phyloP scores from a whole-genome alignment of 1,140 invertebrate species.

The Drosophila nebulosa region DNA sequence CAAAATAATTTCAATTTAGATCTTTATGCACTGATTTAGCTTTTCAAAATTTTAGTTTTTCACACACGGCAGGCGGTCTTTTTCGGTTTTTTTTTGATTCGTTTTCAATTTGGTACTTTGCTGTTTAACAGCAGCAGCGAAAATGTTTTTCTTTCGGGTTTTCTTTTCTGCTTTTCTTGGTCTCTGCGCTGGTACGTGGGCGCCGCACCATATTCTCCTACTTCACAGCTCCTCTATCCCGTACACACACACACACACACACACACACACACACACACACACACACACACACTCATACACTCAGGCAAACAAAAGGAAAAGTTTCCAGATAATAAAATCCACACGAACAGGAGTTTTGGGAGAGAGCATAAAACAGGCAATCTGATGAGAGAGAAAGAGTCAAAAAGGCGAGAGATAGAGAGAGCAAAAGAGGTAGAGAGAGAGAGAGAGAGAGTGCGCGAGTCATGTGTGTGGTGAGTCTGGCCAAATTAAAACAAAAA shows the following conservation, averaged over 20 bases:
- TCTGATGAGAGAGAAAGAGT: background rate
- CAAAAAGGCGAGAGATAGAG: background rate
- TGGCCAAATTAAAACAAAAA: constrained; percentile 9
- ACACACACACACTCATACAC: constrained; percentile 36
- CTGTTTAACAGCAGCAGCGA: constrained; percentile 49
- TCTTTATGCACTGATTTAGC: constrained; percentile 5
- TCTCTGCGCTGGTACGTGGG: constrained; percentile 57
- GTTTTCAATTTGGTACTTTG: background rate
- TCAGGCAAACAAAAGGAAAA: constrained; percentile 47
- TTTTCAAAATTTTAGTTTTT: constrained; percentile 14
- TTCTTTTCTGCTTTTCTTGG: constrained; percentile 37
- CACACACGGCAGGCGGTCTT: constrained; percentile 42
- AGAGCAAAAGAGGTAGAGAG: constrained; percentile 15
- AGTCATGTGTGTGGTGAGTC: constrained; percentile 52
- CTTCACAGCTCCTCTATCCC: background rate
- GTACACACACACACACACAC: background rate
- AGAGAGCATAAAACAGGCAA: background rate
- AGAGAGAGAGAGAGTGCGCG: constrained; percentile 19
- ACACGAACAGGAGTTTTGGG: constrained; percentile 37
- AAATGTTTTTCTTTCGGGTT: constrained; percentile 51
- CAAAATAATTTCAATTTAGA: background rate
- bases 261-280: background rate
- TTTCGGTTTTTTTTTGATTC: background rate
- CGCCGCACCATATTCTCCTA: constrained; percentile 46
- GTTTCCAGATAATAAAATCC: constrained; percentile 72